Conservation (phyloP, 2,113 vertebrate genomes). For the Zosterops hypoxanthus region DNA sequence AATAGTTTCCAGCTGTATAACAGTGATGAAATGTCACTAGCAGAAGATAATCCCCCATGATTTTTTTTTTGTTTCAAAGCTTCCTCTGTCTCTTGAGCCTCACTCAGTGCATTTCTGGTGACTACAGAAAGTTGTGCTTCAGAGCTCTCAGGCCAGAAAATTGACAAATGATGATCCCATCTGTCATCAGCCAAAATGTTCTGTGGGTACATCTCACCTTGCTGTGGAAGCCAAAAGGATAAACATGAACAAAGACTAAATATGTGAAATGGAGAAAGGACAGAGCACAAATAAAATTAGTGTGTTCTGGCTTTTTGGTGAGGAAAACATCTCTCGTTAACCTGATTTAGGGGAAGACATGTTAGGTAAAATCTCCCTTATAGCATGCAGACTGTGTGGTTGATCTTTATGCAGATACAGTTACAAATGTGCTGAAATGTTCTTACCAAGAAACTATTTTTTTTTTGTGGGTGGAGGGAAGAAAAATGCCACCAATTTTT, state of each 20-base stretch:
- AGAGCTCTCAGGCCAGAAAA: neutral
- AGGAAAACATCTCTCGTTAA: neutral
- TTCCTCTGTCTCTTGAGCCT: neutral
- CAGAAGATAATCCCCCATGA: neutral
- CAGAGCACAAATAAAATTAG: neutral
- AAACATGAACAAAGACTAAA: neutral
- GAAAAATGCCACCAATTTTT: neutral
- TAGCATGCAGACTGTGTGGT: neutral
- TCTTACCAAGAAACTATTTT: neutral
- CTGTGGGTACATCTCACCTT: neutral
- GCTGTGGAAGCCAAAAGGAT: neutral
- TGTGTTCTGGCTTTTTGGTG: neutral
- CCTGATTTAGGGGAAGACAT: neutral
- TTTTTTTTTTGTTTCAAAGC: neutral
- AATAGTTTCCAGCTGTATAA: neutral
- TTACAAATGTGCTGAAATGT: neutral
- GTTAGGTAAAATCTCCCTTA: neutral
- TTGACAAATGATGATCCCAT: neutral
- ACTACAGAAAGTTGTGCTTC: neutral
- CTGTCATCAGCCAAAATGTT: neutral
- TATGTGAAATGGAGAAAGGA: neutral
- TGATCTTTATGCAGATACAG: neutral
- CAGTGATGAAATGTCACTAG: neutral
- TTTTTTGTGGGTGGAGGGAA: neutral
- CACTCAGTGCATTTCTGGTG: neutral